Conservation (phyloP, 2,797 vertebrate species). For the Protonibea diacanthus region DNA sequence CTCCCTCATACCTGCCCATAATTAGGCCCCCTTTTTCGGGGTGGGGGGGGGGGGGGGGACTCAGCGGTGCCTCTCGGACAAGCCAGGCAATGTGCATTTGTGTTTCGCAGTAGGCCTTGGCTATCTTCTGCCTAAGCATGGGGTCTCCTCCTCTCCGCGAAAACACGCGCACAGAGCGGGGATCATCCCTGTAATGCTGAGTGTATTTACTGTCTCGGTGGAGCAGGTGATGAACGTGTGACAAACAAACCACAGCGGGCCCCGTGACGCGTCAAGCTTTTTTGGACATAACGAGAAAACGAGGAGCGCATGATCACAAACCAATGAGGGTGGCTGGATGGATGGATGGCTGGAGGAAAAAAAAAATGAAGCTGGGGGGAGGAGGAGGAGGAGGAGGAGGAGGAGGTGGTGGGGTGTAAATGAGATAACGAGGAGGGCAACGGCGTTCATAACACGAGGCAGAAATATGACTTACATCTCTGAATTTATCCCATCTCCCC, state of each 20-base stretch:
- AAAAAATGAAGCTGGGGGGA: too few species aligned
- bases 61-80: slow-evolving; percentile 24
- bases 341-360: too few species aligned
- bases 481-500: slow-evolving; percentile 96
- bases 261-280: slow-evolving; percentile 66
- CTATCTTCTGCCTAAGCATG: slow-evolving; percentile 13
- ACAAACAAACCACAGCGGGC: slow-evolving; percentile 60
- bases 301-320: slow-evolving; percentile 77
- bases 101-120: slow-evolving; percentile 49
- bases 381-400: too few species aligned
- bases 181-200: not conserved
- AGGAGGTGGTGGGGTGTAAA: not conserved
- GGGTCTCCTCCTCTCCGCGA: not conserved
- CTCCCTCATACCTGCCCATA: slow-evolving; percentile 58
- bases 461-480: slow-evolving; percentile 91
- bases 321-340: slow-evolving; percentile 39
- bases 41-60: not conserved
- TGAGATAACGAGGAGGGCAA: slow-evolving; percentile 34
- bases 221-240: slow-evolving; percentile 58
- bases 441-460: not conserved
- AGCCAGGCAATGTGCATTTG: slow-evolving; percentile 11
- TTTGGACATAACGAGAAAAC: slow-evolving; percentile 66
- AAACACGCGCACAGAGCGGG: slow-evolving; percentile 14
- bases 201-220: slow-evolving; percentile 44
- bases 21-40: slow-evolving; percentile 49